phyloP scores from a whole-genome alignment of 2,797 vertebrate genomes.

The Sylvia borin region DNA sequence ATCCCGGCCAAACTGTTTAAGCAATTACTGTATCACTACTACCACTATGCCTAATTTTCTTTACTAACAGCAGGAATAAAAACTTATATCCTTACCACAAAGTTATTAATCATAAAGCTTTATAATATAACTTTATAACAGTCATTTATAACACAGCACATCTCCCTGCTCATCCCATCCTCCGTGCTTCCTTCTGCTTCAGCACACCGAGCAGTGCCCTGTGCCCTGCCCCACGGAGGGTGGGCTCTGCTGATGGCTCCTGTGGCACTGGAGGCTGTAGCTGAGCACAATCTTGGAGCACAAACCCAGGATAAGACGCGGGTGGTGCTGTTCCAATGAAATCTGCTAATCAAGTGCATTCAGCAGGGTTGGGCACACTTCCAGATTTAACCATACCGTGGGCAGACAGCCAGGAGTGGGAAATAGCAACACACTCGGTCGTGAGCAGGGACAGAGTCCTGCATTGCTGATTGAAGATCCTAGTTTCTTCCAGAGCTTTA shows the following conservation, averaged over 20 bases:
- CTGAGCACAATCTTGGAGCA: neutral
- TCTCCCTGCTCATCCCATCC: neutral
- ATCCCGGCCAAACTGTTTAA: too few relatives aligned
- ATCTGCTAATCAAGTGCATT: neutral
- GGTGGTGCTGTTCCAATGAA: neutral
- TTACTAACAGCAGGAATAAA: too few relatives aligned
- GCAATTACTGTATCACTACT: too few relatives aligned
- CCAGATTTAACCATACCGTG: neutral
- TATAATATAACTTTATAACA: too few relatives aligned
- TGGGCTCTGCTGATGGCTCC: neutral
- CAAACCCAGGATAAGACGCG: neutral
- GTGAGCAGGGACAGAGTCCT: neutral
- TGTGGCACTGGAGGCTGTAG: fast-evolving
- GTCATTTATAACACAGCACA: neutral
- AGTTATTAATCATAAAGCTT: too few relatives aligned
- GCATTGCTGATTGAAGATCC: neutral
- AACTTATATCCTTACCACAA: too few relatives aligned
- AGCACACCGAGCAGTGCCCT: neutral
- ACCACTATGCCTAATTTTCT: too few relatives aligned
- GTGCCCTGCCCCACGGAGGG: neutral
- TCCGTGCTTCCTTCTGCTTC: neutral
- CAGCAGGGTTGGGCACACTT: neutral
- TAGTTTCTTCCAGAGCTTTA: neutral
- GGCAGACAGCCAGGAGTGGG: neutral
- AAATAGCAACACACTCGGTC: neutral